phyloP scores from a whole-genome alignment of 1,140 invertebrate genomes.

The Apolygus lucorum region DNA sequence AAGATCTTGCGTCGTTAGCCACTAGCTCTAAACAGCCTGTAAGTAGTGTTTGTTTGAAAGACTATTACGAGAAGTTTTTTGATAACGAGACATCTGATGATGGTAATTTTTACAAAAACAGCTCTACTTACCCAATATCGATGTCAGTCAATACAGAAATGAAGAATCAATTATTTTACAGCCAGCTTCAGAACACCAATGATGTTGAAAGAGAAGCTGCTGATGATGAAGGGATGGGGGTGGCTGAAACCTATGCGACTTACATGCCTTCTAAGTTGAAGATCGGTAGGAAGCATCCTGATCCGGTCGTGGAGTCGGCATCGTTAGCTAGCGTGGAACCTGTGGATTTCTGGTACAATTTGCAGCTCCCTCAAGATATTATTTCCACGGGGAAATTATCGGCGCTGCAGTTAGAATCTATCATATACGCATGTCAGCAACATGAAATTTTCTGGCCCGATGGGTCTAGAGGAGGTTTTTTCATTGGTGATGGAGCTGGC shows the following conservation, averaged over 20 bases:
- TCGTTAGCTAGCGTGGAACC: slow-evolving; percentile 93
- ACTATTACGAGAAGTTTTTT: no score
- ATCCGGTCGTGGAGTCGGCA: slow-evolving; percentile 98
- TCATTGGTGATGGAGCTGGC: slow-evolving; percentile 97
- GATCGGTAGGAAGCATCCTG: slow-evolving; percentile 91
- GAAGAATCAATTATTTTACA: no score
- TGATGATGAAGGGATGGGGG: no score
- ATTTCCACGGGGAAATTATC: slow-evolving; percentile 81
- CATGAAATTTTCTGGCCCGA: slow-evolving; percentile 87
- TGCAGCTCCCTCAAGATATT: slow-evolving; percentile 74
- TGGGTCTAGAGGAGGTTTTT: slow-evolving; percentile 85
- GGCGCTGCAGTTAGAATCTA: slow-evolving; percentile 91
- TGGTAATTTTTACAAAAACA: no score
- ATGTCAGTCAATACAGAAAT: no score
- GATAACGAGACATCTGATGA: no score
- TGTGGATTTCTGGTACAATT: slow-evolving; percentile 83
- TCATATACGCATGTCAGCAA: slow-evolving; percentile 92
- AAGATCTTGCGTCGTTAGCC: no score
- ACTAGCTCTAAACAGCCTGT: no score
- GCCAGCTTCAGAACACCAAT: no score
- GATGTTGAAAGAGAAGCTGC: no score
- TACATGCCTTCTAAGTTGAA: slow-evolving; percentile 97
- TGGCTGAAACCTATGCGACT: slow-evolving; percentile 94
- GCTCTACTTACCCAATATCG: no score
- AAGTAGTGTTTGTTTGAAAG: no score